These are phyloP conservation scores for Brenthis daphne DNA, from an alignment of 2,888 invertebrate species.

Conservation along the genomic window DNA sequence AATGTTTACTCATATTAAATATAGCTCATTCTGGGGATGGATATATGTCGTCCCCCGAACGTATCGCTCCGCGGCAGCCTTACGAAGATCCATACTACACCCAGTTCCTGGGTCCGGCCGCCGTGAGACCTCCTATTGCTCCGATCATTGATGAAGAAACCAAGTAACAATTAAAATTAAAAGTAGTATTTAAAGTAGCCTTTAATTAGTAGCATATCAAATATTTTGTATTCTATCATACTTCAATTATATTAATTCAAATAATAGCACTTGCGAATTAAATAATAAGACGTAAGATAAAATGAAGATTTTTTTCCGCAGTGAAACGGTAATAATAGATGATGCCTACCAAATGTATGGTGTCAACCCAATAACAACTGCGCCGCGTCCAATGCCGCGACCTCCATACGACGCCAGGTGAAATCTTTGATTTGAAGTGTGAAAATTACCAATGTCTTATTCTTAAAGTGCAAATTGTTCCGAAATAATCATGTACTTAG, in stretches of 20 bases:
- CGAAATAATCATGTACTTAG: too few relatives aligned
- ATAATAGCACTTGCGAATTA: not conserved
- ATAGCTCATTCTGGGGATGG: slow-evolving; percentile 78
- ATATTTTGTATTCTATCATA: not conserved
- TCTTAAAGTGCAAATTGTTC: not conserved
- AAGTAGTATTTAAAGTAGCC: not conserved
- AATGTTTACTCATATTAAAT: not conserved
- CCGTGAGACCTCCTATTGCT: slow-evolving; percentile 87
- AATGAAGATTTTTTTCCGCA: slow-evolving; percentile 42
- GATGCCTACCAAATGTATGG: slow-evolving; percentile 72
- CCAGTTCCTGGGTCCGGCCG: slow-evolving; percentile 87
- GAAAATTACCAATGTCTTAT: not conserved
- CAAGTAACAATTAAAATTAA: slow-evolving; percentile 70
- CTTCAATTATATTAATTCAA: not conserved
- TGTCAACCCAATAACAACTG: slow-evolving; percentile 57
- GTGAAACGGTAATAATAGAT: slow-evolving; percentile 67
- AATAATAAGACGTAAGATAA: not conserved
- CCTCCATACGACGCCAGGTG: slow-evolving; percentile 73
- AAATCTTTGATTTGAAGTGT: slow-evolving; percentile 22
- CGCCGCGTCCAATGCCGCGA: slow-evolving; percentile 70
- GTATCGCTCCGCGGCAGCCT: slow-evolving; percentile 85
- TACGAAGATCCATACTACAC: slow-evolving; percentile 95
- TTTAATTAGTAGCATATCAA: not conserved
- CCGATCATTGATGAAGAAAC: slow-evolving; percentile 96
- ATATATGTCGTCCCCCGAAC: slow-evolving; percentile 94